Evolutionary conservation across 1,140 invertebrate genomes (phyloP).

Genomic region (Belonocnema kinseyi): DNA sequence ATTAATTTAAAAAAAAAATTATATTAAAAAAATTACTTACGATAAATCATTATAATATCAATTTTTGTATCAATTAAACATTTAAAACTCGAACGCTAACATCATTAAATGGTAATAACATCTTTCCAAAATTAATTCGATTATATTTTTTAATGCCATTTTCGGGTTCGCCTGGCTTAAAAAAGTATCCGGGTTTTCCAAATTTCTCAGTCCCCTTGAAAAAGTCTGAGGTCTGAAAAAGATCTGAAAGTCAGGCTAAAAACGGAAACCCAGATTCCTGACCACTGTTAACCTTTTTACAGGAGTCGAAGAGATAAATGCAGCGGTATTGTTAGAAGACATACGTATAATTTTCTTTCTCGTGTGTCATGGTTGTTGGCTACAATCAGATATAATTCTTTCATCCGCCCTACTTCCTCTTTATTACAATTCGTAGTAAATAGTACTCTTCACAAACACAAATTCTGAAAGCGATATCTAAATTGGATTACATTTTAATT

Average conservation of each 20-base stretch:
- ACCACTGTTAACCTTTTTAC: neutral
- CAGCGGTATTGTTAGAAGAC: neutral
- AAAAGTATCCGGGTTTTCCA: no score
- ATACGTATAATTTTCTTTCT: constrained; percentile 4
- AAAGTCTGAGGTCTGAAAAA: neutral
- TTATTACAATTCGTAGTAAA: neutral
- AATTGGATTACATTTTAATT: no score
- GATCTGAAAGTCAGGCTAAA: neutral
- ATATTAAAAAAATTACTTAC: no score
- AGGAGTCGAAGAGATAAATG: constrained; percentile 13
- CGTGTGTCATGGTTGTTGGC: constrained; percentile 27
- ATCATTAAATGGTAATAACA: no score
- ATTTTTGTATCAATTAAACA: no score
- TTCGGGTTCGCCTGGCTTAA: no score
- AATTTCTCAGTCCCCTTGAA: no score
- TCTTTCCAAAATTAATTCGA: no score
- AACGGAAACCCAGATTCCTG: neutral
- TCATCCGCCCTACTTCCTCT: constrained; percentile 28
- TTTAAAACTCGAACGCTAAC: no score
- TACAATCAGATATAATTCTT: constrained; percentile 27
- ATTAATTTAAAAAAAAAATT: no score
- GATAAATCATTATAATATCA: no score
- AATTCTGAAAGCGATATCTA: neutral
- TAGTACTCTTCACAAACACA: neutral
- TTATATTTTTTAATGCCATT: no score